These are phyloP conservation scores for Dysdera silvatica DNA, from an alignment of 1,140 invertebrate species.

Conservation along the genomic window DNA sequence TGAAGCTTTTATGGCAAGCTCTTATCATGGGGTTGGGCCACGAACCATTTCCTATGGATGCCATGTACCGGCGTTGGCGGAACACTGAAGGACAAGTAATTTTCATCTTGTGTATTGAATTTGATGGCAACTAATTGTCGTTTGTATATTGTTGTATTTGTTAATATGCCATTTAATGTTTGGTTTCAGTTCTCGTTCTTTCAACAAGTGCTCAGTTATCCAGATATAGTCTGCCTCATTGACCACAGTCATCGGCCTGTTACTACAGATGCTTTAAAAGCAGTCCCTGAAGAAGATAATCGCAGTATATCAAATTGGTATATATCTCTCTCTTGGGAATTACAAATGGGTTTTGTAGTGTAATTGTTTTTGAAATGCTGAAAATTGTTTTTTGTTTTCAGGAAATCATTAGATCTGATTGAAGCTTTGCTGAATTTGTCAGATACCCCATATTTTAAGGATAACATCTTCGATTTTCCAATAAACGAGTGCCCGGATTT, in stretches of 20 bases:
- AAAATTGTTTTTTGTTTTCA: slow-evolving; percentile 30
- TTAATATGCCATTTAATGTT: slow-evolving; percentile 23
- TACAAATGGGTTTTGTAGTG: slow-evolving; percentile 8
- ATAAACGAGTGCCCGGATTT: slow-evolving; percentile 89
- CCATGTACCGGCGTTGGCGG: slow-evolving; percentile 81
- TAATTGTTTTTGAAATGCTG: slow-evolving; percentile 13
- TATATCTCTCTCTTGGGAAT: slow-evolving; percentile 26
- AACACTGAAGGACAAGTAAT: slow-evolving; percentile 71
- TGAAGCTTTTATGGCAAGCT: slow-evolving; percentile 70
- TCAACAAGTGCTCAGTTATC: slow-evolving; percentile 67
- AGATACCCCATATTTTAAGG: slow-evolving; percentile 68
- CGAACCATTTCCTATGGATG: slow-evolving; percentile 80
- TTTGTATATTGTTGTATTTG: not conserved
- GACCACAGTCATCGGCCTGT: slow-evolving; percentile 81
- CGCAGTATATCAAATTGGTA: slow-evolving; percentile 83
- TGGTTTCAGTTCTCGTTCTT: slow-evolving; percentile 68
- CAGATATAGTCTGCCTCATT: slow-evolving; percentile 88
- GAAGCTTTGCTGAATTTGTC: slow-evolving; percentile 77
- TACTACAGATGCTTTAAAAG: slow-evolving; percentile 79
- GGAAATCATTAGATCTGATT: slow-evolving; percentile 77
- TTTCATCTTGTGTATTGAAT: not conserved
- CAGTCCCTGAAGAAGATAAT: slow-evolving; percentile 80
- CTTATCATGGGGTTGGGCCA: slow-evolving; percentile 61
- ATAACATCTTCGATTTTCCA: slow-evolving; percentile 83
- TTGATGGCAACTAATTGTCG: not conserved